phyloP scores from a whole-genome alignment of 2,113 vertebrate genomes.

The Sapayoa aenigma region DNA sequence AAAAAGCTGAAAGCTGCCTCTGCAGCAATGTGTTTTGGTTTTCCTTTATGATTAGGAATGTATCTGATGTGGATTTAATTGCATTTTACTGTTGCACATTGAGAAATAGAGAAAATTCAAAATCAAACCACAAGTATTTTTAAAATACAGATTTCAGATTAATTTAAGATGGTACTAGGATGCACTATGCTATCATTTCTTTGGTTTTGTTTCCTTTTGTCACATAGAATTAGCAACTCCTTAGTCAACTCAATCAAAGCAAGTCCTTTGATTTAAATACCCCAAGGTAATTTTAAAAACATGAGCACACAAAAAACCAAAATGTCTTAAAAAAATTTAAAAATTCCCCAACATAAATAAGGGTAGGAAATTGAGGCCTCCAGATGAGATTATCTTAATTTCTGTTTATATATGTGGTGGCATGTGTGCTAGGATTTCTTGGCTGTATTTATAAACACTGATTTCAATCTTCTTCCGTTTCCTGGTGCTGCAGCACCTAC shows the following conservation, averaged over 20 bases:
- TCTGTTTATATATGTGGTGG: slow-evolving; percentile 24
- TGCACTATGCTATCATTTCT: not conserved
- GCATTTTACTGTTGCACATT: not conserved
- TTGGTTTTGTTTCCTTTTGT: not conserved
- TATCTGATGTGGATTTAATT: not conserved
- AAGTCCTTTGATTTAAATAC: not conserved
- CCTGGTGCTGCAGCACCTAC: slow-evolving; percentile 51
- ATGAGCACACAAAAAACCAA: not conserved
- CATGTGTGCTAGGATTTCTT: slow-evolving; percentile 6
- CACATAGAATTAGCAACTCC: not conserved
- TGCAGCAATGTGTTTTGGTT: not conserved
- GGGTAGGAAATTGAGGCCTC: not conserved
- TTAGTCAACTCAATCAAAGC: not conserved
- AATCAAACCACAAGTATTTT: not conserved
- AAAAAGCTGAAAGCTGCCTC: not conserved
- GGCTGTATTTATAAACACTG: slow-evolving; percentile 56
- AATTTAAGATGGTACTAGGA: not conserved
- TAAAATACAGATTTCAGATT: not conserved
- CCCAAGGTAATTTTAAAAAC: not conserved
- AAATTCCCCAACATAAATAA: not conserved
- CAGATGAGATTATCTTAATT: not conserved
- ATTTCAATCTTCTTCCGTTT: slow-evolving; percentile 51
- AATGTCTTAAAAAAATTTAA: not conserved
- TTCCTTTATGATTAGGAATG: not conserved
- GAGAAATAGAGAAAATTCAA: not conserved